These are phyloP conservation scores for Neoascia interrupta DNA, from an alignment of 2,888 invertebrate species.

Conservation along the genomic window DNA sequence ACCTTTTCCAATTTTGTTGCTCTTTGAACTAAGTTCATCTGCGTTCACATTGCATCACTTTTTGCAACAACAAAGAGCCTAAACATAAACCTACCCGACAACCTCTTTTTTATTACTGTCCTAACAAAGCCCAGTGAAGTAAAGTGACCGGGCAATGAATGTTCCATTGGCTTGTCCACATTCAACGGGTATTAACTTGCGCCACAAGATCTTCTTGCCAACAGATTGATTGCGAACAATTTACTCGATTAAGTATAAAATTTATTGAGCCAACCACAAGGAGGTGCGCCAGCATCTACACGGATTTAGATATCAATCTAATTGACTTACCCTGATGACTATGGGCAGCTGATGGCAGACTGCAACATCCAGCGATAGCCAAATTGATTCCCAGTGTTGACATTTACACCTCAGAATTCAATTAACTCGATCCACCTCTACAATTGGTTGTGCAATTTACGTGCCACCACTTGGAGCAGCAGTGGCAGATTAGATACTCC, in stretches of 20 bases:
- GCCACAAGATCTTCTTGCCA: constrained; percentile 23
- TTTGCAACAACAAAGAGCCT: no score
- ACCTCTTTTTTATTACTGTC: not conserved
- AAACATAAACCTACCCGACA: no score
- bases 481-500: no score
- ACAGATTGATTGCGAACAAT: constrained; percentile 49
- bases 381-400: constrained; percentile 55
- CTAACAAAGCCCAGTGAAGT: not conserved
- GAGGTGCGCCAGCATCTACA: constrained; percentile 60
- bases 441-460: constrained; percentile 22
- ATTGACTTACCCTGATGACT: constrained; percentile 31
- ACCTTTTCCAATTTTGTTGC: no score
- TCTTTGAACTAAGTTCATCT: no score
- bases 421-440: constrained; percentile 45
- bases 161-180: constrained; percentile 18
- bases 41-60: no score
- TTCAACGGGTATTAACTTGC: constrained; percentile 21
- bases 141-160: constrained; percentile 3
- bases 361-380: constrained; percentile 46
- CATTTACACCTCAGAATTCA: constrained; percentile 64
- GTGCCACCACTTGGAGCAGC: constrained; percentile 9
- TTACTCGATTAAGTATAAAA: constrained; percentile 18
- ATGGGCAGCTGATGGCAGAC: constrained; percentile 18
- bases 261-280: constrained; percentile 37
- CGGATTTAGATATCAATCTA: constrained; percentile 57